Base-by-base conservation (phyloP, 2,888 invertebrate species). In the Pandemis corylana region DNA sequence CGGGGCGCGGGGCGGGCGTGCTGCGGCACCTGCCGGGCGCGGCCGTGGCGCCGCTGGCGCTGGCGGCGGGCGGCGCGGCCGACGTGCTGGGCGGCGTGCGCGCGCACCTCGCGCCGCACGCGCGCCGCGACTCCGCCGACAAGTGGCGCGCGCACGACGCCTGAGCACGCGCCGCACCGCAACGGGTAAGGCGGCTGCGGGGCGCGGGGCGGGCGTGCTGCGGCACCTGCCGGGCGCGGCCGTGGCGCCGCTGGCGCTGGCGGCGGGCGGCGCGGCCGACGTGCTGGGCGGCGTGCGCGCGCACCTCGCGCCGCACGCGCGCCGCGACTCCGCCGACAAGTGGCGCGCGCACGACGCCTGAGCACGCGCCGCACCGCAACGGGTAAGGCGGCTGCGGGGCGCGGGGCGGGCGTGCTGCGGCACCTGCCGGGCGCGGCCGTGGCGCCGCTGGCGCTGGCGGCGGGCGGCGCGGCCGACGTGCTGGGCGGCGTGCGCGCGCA, bases 401-500 rank as follows among this genome's bases (percentile, higher is more conserved):
- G 20, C 20, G 20, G 20, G 76, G n/a, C n/a, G n/a, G n/a, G n/a
- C n/a, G n/a, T n/a, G n/a, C 94, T 99, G 75, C 96, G 99, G 7
- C 98, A 99, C 94, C 96, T 99, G 83, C 98, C 99, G 2, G 53
- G 96, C 97, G 80, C 99, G 99, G 2, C 96, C 99, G 15, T 1
- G 53, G 96, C 97, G 80, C 99, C 99, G 2, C 96, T 99, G 15
- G 98, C 99, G 81, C 95, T 99, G 72, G 98, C 98, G 12, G 97
- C 98, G 7, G 98, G 98, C 85, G 99, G 99, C 73, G 98, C 99
- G 0, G 97, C 96, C 76, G 98, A 98, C 87, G 97, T 99, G 76
- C 95, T 99, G 78, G 98, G 98, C 78, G 99, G 99, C 65, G 97
- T 99, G 90, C 95, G 97, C 81, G 98, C 98, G 87, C 98, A 98